Conservation (phyloP, 2,113 vertebrate species). For the Eubucco bourcierii region DNA sequence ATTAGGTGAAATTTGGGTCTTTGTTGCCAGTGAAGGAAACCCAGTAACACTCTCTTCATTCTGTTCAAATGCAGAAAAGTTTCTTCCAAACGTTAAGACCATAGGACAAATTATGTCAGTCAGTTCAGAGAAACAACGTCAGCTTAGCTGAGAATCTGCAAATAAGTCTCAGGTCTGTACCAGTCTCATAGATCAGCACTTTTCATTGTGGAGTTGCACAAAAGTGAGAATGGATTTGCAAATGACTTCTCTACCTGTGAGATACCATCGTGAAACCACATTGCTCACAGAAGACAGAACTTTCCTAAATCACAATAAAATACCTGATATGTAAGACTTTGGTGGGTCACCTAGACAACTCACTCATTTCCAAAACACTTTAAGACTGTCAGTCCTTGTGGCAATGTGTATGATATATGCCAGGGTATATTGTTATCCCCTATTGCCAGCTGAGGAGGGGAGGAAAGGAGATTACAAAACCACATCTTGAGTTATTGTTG, state of each 20-base stretch:
- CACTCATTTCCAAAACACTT: neutral
- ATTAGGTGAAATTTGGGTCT: neutral
- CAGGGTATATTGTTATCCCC: neutral
- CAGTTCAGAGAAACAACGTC: neutral
- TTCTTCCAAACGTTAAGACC: neutral
- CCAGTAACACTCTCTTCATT: neutral
- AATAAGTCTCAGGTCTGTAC: neutral
- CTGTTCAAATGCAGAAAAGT: neutral
- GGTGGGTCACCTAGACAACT: neutral
- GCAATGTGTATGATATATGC: neutral
- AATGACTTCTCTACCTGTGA: neutral
- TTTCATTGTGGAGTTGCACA: neutral
- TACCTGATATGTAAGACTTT: neutral
- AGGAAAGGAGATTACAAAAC: slow-evolving; percentile 33
- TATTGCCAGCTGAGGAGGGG: neutral
- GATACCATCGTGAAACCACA: neutral
- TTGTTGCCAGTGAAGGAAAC: neutral
- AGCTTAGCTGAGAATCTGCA: neutral
- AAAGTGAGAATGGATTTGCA: neutral
- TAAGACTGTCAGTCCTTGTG: neutral
- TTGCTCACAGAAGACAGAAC: neutral
- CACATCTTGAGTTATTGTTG: slow-evolving; percentile 37
- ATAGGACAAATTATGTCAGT: neutral
- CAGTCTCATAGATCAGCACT: neutral
- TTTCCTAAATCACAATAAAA: neutral